These are phyloP conservation scores for Trichechus manatus DNA, from an alignment of 2,113 vertebrate species.

Conservation along the genomic window DNA sequence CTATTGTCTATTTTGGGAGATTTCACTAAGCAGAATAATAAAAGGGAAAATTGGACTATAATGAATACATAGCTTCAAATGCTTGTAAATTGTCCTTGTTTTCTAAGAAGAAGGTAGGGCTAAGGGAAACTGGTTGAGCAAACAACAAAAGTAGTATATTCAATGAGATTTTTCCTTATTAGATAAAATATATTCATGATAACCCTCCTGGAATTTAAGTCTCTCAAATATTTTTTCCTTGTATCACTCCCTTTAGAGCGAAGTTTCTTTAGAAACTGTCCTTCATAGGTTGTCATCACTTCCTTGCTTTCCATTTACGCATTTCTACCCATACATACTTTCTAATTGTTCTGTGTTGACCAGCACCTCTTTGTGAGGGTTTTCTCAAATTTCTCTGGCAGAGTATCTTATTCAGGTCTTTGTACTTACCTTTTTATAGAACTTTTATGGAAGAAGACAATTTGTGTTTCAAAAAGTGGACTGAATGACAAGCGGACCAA, in stretches of 20 bases:
- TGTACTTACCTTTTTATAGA: background rate
- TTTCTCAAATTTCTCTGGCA: conserved; percentile 38
- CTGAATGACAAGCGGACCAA: background rate
- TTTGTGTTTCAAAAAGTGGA: conserved; percentile 3
- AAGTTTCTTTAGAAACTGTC: background rate
- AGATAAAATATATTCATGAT: background rate
- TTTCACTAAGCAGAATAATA: background rate
- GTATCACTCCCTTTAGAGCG: conserved; percentile 10
- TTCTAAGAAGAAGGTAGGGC: background rate
- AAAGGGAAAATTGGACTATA: background rate
- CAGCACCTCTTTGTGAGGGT: background rate
- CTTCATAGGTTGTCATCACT: background rate
- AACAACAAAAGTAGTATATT: conserved; percentile 43
- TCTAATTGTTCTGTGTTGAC: conserved; percentile 25
- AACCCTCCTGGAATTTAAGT: background rate
- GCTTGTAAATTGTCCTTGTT: background rate
- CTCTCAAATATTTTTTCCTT: conserved; percentile 35
- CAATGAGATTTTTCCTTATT: background rate
- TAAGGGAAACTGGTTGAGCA: conserved; percentile 9
- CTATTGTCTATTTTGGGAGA: background rate
- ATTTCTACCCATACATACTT: background rate
- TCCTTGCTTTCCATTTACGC: background rate
- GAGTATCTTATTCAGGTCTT: background rate
- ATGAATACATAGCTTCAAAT: conserved; percentile 27
- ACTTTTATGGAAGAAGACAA: background rate